Evolutionary conservation across 2,113 vertebrate species (phyloP).

Genomic region (Vidua macroura): DNA sequence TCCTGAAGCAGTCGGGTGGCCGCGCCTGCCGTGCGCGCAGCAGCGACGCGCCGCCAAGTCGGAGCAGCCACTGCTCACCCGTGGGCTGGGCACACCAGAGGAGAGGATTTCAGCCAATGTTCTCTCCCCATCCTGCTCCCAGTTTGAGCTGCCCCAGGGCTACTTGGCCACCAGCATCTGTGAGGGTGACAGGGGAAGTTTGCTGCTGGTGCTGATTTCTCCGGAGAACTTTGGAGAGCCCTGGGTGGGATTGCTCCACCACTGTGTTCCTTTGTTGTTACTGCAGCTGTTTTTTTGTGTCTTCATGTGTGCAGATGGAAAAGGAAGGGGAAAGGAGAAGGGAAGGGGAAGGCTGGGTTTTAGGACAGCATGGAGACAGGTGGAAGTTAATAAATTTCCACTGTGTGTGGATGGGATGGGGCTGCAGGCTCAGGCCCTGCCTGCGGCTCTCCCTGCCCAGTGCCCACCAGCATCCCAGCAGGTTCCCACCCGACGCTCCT

Average conservation of each 20-base stretch:
- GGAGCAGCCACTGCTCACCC: neutral
- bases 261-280: neutral
- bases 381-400: neutral
- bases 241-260: neutral
- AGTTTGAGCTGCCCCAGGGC: neutral
- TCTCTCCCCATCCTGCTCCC: no score
- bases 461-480: neutral
- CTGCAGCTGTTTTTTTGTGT: neutral
- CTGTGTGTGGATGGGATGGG: fast-evolving
- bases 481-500: neutral
- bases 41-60: neutral
- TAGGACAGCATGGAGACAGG: neutral
- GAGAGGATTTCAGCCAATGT: neutral
- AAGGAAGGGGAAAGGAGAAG: neutral
- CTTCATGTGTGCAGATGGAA: neutral
- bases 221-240: neutral
- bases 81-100: neutral
- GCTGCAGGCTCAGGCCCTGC: neutral
- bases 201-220: neutral
- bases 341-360: neutral
- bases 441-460: neutral
- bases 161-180: neutral
- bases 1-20: neutral
- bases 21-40: fast-evolving
- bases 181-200: neutral